Percentiles rank a stretch among this genome's conserved stretches.
phyloP scores from a whole-genome alignment of 2,888 invertebrate genomes.

The Ophraella communa region DNA sequence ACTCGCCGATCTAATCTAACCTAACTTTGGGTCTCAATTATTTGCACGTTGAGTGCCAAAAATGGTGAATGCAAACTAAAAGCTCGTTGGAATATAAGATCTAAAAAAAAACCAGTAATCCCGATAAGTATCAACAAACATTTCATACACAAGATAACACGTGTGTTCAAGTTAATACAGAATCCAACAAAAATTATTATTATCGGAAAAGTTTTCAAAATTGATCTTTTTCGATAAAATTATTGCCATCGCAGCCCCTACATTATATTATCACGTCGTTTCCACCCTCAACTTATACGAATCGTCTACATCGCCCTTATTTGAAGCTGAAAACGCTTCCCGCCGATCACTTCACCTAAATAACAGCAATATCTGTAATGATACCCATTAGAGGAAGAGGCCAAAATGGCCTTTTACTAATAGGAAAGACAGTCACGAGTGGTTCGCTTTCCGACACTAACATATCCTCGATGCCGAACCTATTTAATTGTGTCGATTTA shows the following conservation, averaged over 20 bases:
- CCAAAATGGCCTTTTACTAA: slow-evolving; percentile 26
- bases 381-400: slow-evolving; percentile 29
- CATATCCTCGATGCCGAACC: slow-evolving; percentile 21
- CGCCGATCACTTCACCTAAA: slow-evolving; percentile 25
- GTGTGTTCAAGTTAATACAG: too few species aligned
- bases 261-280: slow-evolving; percentile 3
- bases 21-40: too few species aligned
- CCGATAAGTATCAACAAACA: too few species aligned
- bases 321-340: slow-evolving; percentile 21
- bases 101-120: too few species aligned
- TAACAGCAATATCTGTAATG: slow-evolving; percentile 34
- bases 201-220: neutral
- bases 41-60: too few species aligned
- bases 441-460: slow-evolving; percentile 26
- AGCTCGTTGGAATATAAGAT: too few species aligned
- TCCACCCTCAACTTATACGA: slow-evolving; percentile 4
- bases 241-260: neutral
- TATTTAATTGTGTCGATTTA: slow-evolving; percentile 24
- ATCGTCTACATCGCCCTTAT: neutral
- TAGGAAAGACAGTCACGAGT: slow-evolving; percentile 27
- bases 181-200: too few species aligned
- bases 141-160: too few species aligned
- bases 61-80: too few species aligned
- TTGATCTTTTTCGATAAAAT: neutral
- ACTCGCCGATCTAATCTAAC: too few species aligned